Evolutionary conservation across 2,797 vertebrate genomes (phyloP).

Genomic region (Tiaroga cobitis): DNA sequence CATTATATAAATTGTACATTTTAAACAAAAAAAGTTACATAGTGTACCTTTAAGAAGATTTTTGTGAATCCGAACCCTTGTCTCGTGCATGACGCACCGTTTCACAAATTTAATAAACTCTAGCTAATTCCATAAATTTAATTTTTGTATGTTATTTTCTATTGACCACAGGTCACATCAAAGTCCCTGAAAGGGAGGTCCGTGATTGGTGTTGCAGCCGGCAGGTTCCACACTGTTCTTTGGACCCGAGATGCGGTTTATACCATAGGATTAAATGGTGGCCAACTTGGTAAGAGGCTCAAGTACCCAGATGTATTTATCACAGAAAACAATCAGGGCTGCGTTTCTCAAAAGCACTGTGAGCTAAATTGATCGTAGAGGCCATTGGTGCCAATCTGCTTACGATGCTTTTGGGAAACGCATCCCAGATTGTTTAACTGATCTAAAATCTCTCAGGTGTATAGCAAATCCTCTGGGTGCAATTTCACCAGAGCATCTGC

Average conservation of each 20-base stretch:
- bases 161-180: constrained; percentile 83
- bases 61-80: neutral
- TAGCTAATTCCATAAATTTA: neutral
- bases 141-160: neutral
- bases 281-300: constrained; percentile 88
- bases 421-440: constrained; percentile 1
- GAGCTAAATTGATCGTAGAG: neutral
- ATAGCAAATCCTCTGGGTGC: neutral
- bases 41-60: neutral
- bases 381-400: neutral
- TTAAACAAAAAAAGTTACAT: neutral
- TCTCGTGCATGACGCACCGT: neutral
- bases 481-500: constrained; percentile 11
- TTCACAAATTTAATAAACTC: neutral
- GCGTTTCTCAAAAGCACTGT: neutral
- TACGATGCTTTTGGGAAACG: neutral
- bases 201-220: constrained; percentile 92
- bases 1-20: neutral
- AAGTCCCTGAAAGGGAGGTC: constrained; percentile 91
- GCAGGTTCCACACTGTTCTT: constrained; percentile 95
- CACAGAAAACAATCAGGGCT: neutral
- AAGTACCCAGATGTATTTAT: neutral
- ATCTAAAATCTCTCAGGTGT: constrained; percentile 1
- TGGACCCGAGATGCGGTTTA: constrained; percentile 96
- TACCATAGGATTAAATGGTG: constrained; percentile 95